Conservation (phyloP, 1,140 invertebrate species). For the Harpegnathos saltator region DNA sequence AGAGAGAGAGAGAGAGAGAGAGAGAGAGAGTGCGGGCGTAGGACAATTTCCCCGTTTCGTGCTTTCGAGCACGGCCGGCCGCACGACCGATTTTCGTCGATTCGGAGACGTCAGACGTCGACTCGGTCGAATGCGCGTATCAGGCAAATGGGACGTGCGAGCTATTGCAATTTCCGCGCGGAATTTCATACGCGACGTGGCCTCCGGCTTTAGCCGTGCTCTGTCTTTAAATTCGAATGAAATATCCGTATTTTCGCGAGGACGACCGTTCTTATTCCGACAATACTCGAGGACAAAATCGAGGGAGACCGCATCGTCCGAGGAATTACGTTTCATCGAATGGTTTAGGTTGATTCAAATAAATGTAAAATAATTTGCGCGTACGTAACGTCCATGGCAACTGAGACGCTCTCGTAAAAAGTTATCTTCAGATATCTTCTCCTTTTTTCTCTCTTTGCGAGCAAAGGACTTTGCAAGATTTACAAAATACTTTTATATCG, state of each 20-base stretch:
- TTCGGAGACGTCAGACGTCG: not conserved
- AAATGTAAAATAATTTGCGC: too few relatives aligned
- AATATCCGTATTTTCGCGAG: slow-evolving; percentile 15
- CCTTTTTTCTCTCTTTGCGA: too few relatives aligned
- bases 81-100: slow-evolving; percentile 28
- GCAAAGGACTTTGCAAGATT: too few relatives aligned
- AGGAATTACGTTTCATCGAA: too few relatives aligned
- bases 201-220: not conserved
- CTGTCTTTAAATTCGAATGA: slow-evolving; percentile 37
- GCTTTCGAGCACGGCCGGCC: slow-evolving; percentile 25
- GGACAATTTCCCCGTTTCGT: slow-evolving; percentile 54
- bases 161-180: slow-evolving; percentile 51
- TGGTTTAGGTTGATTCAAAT: too few relatives aligned
- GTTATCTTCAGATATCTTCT: too few relatives aligned
- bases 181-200: slow-evolving; percentile 27
- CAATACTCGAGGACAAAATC: not conserved
- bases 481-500: too few relatives aligned
- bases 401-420: too few relatives aligned
- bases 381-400: too few relatives aligned
- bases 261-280: slow-evolving; percentile 7
- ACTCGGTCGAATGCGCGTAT: slow-evolving; percentile 22
- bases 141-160: slow-evolving; percentile 53
- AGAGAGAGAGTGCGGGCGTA: too few relatives aligned
- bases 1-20: too few relatives aligned
- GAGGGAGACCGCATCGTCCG: not conserved